A percentile compares a stretch with the other conserved stretches of the same genome.
Evolutionary conservation across 2,113 vertebrate species (phyloP).

Genomic region (Nannobrachium achirus): DNA sequence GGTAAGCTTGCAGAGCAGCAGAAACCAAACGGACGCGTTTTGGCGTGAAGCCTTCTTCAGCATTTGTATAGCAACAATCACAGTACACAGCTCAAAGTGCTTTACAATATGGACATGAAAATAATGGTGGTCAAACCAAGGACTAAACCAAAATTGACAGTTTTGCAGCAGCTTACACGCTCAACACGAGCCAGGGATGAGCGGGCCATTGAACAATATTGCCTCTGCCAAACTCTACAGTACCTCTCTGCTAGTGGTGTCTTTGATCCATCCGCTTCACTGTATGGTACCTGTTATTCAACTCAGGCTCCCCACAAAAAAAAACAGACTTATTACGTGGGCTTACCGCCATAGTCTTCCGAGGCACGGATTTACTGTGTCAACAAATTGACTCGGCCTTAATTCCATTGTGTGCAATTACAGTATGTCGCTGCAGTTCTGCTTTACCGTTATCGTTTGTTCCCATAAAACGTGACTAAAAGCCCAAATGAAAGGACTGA

Average conservation of each 20-base stretch:
- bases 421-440: slow-evolving; percentile 13
- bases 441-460: slow-evolving; percentile 30
- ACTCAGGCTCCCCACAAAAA: neutral
- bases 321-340: slow-evolving; percentile 12
- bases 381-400: slow-evolving; percentile 23
- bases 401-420: slow-evolving; percentile 38
- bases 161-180: too few relatives aligned
- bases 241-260: neutral
- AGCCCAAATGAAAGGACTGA: slow-evolving; percentile 16
- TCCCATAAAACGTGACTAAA: slow-evolving; percentile 28
- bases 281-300: neutral
- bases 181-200: neutral
- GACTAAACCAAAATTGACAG: too few relatives aligned
- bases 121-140: too few relatives aligned
- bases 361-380: slow-evolving; percentile 9
- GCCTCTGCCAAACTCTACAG: too few relatives aligned
- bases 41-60: too few relatives aligned
- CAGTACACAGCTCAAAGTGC: too few relatives aligned
- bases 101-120: too few relatives aligned
- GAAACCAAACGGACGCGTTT: too few relatives aligned
- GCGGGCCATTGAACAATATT: neutral
- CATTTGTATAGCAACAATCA: too few relatives aligned
- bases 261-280: too few relatives aligned
- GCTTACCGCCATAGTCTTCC: neutral
- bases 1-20: too few relatives aligned